Percentiles rank a stretch among this genome's conserved stretches.
phyloP scores from a whole-genome alignment of 2,888 invertebrate species.

The Argyresthia albistria region DNA sequence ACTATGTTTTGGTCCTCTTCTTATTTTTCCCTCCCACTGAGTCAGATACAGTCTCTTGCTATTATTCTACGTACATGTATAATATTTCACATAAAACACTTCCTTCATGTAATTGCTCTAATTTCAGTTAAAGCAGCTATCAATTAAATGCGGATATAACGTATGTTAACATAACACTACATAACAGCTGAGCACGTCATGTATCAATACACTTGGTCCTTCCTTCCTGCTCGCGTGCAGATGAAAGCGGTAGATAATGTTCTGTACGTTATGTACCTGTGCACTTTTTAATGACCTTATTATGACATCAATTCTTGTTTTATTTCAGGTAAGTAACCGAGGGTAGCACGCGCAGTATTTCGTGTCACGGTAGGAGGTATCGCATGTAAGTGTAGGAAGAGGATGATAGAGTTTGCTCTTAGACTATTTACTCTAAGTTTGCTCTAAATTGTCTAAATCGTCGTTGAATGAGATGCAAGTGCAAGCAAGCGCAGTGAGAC shows the following conservation, averaged over 20 bases:
- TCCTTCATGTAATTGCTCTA: neutral
- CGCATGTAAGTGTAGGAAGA: neutral
- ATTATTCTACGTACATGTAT: too few relatives aligned
- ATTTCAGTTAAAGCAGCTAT: neutral
- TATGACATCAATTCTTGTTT: too few relatives aligned
- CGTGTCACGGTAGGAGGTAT: neutral
- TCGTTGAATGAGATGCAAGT: neutral
- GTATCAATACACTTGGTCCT: neutral
- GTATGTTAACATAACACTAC: neutral
- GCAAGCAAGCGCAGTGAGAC: neutral
- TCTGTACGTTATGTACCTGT: neutral
- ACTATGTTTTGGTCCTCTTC: too few relatives aligned
- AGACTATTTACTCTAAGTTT: too few relatives aligned
- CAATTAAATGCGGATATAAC: neutral
- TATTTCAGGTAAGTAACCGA: conserved; percentile 4
- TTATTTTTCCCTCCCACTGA: too few relatives aligned
- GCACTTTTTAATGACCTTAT: neutral
- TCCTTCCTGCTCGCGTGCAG: neutral
- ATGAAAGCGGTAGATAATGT: neutral
- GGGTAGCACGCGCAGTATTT: neutral
- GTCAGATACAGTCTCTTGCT: too few relatives aligned
- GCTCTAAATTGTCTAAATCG: too few relatives aligned
- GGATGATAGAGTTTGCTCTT: neutral
- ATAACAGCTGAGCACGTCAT: neutral
- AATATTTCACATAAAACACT: too few relatives aligned